Conservation (phyloP, 2,113 vertebrate genomes). For the Odontesthes bonariensis region DNA sequence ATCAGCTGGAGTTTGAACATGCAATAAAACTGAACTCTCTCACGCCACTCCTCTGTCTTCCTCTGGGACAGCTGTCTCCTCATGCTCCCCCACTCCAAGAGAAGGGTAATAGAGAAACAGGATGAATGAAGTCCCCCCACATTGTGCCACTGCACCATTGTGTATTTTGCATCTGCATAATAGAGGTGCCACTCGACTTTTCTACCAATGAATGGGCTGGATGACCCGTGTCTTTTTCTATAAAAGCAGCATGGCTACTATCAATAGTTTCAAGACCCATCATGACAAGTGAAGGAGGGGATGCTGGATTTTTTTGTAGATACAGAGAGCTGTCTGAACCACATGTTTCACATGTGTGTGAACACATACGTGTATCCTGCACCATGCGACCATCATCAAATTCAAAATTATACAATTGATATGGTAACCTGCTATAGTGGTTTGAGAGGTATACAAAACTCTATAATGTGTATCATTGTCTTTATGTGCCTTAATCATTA, state of each 20-base stretch:
- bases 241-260: constrained; percentile 83
- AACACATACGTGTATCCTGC: background rate
- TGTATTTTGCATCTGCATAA: constrained; percentile 87
- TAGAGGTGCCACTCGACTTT: constrained; percentile 95
- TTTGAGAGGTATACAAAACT: too few species aligned
- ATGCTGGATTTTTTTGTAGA: background rate
- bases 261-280: constrained; percentile 91
- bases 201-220: constrained; percentile 89
- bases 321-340: constrained; percentile 13
- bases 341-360: constrained; percentile 11
- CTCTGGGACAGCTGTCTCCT: constrained; percentile 29
- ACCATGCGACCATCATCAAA: background rate
- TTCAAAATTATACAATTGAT: too few species aligned
- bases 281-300: constrained; percentile 79
- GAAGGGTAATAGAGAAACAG: constrained; percentile 57
- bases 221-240: constrained; percentile 83
- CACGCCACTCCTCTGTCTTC: constrained; percentile 49
- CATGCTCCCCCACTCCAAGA: constrained; percentile 37
- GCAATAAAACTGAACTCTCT: constrained; percentile 50
- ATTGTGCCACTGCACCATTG: constrained; percentile 85
- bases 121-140: constrained; percentile 93
- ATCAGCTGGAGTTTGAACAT: constrained; percentile 6
- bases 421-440: too few species aligned
- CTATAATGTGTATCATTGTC: too few species aligned
- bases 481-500: too few species aligned